Evolutionary conservation across 2,113 vertebrate species (phyloP).

Genomic region (Platanista minor): DNA sequence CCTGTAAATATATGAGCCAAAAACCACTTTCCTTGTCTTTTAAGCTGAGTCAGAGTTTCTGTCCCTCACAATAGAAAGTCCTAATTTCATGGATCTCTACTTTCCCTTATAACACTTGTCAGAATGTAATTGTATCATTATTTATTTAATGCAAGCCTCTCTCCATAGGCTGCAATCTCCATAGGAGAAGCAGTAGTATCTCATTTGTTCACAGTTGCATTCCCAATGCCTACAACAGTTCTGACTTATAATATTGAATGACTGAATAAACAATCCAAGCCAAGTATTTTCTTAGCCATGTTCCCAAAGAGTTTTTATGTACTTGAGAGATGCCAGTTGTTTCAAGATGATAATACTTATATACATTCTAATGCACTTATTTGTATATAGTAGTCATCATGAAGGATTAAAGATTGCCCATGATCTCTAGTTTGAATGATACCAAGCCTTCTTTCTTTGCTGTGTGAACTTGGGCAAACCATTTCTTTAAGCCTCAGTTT

Average conservation of each 20-base stretch:
- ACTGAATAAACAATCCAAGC: not conserved
- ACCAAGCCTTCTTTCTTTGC: not conserved
- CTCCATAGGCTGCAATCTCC: not conserved
- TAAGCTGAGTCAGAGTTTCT: not conserved
- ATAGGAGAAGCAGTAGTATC: not conserved
- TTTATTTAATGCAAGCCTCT: not conserved
- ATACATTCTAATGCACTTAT: not conserved
- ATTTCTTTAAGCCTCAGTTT: not conserved
- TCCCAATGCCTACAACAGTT: not conserved
- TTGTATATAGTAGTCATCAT: not conserved
- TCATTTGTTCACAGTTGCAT: not conserved
- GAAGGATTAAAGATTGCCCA: not conserved
- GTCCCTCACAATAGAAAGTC: not conserved
- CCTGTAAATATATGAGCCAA: not conserved
- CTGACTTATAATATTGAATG: not conserved
- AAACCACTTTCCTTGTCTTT: not conserved
- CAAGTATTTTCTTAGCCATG: not conserved
- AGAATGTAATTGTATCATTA: not conserved
- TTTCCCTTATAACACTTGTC: not conserved
- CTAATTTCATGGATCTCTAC: not conserved
- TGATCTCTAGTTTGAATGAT: not conserved
- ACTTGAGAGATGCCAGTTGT: not conserved
- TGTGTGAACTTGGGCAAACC: not conserved
- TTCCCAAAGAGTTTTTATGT: not conserved
- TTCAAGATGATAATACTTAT: not conserved